These are phyloP conservation scores for Araneus ventricosus DNA, from an alignment of 1,140 invertebrate species.

Conservation along the genomic window DNA sequence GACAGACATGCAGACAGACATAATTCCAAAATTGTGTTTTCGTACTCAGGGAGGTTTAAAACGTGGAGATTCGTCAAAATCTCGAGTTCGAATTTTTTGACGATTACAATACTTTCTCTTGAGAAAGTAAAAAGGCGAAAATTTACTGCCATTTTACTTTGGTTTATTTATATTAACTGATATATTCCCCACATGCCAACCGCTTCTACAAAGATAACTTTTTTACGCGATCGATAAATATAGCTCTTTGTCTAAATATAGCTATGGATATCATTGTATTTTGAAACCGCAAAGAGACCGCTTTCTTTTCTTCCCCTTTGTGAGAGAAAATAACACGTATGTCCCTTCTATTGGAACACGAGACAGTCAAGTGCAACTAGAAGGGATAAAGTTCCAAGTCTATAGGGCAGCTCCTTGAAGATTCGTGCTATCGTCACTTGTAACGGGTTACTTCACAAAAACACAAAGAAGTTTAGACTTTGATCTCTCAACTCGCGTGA, in stretches of 20 bases:
- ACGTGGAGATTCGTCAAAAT: too few relatives aligned
- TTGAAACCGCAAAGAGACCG: too few relatives aligned
- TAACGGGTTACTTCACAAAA: neutral
- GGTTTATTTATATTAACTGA: too few relatives aligned
- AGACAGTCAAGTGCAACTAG: neutral
- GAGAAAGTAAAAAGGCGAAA: too few relatives aligned
- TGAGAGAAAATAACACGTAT: too few relatives aligned
- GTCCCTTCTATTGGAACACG: neutral
- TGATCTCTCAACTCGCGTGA: neutral
- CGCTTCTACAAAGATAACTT: neutral
- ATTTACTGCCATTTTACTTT: too few relatives aligned
- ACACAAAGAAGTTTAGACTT: neutral
- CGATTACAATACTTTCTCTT: too few relatives aligned
- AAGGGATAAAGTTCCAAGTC: neutral
- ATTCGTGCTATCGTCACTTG: neutral
- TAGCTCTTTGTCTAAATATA: neutral
- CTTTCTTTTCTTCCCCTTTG: too few relatives aligned
- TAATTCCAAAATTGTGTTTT: too few relatives aligned
- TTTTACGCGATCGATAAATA: neutral
- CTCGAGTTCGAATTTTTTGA: too few relatives aligned
- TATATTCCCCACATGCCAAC: neutral
- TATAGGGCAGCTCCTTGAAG: neutral
- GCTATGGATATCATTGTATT: neutral
- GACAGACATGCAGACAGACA: too few relatives aligned
- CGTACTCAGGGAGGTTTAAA: too few relatives aligned